Base-by-base conservation (phyloP, 2,888 invertebrate species). In the Cloeon dipterum region DNA sequence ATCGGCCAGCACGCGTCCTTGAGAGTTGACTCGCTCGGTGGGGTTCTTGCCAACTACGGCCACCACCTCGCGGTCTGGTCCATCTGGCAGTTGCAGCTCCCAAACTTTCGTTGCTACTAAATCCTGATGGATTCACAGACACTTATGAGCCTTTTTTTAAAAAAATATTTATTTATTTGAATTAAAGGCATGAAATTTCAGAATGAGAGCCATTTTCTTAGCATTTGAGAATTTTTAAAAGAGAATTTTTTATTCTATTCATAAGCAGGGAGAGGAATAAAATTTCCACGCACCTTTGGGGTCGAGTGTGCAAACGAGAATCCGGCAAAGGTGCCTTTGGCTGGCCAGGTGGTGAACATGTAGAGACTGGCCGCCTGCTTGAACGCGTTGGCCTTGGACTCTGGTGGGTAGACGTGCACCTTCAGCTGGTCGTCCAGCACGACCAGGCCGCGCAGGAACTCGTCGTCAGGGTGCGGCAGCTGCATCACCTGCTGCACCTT, bases 1-100 rank as follows among this genome's bases (percentile, higher is more conserved):
- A 62, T 98, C 96, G 23, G 81, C 79, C 45, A 96, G 62, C 35
- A 94, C 94, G 44, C 89, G 70, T 18, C 96, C 98, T 53, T 91
- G 88, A 1, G 93, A 91, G 57, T 94, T 93, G 13, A 88, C 82
- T 41, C 70, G 65, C 60, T 83, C 83, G 44, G 63, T 60, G 7
- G 66, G 57, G 47, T 70, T 68, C 50, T 79, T 74, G 20, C 64
- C 62, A 37, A 67, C 70, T 5, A 72, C 57, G 3, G 65, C 63
- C 35, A 70, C 65, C 26, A 83, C n/a, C n/a, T n/a, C 63, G 46
- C 63, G 64, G 47, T 74, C 73, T 11, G 62, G 53, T 0, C 65
- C 58, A 4, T 63, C 66, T 38, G 70, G 68, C 35, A 88, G 58
- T 35, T 67, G 62, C 3, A 81, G 53, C 44, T 71, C 68, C 89